phyloP scores from a whole-genome alignment of 1,140 invertebrate genomes.

The Aphelinus certus region DNA sequence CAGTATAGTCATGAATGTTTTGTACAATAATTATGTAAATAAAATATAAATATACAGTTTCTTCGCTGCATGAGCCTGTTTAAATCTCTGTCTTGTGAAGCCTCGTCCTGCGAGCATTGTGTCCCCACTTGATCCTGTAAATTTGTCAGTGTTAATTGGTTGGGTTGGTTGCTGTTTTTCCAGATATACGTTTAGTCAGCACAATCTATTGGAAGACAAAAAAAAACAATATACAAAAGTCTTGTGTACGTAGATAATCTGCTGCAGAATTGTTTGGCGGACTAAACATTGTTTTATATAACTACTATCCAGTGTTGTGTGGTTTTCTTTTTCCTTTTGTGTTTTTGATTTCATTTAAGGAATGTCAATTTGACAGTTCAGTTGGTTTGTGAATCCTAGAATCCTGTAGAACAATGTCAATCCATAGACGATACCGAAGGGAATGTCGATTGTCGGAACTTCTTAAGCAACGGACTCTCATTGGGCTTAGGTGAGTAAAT shows the following conservation, averaged over 20 bases:
- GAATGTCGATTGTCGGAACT: slow-evolving; percentile 57
- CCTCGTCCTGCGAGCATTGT: slow-evolving; percentile 47
- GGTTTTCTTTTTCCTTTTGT: slow-evolving; percentile 36
- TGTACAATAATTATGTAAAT: slow-evolving; percentile 56
- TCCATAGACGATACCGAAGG: slow-evolving; percentile 62
- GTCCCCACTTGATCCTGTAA: slow-evolving; percentile 34
- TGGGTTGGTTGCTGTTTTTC: slow-evolving; percentile 65
- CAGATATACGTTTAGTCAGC: slow-evolving; percentile 65
- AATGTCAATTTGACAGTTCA: slow-evolving; percentile 58
- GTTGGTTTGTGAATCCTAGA: slow-evolving; percentile 62
- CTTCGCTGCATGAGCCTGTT: slow-evolving; percentile 62
- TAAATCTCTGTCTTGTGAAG: slow-evolving; percentile 55
- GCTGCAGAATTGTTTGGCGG: slow-evolving; percentile 39
- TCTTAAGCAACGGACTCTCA: slow-evolving; percentile 62
- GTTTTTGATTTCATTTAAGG: slow-evolving; percentile 53
- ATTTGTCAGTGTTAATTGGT: slow-evolving; percentile 56
- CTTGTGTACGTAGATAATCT: slow-evolving; percentile 37
- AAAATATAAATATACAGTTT: slow-evolving; percentile 52
- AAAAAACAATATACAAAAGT: slow-evolving; percentile 33
- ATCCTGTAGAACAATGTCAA: slow-evolving; percentile 61
- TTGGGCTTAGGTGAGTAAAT: slow-evolving; percentile 65
- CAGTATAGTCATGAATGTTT: slow-evolving; percentile 42
- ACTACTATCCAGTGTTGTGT: slow-evolving; percentile 53
- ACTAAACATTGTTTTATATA: slow-evolving; percentile 61
- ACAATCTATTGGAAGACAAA: slow-evolving; percentile 35